Evolutionary conservation across 2,113 vertebrate genomes (phyloP), one percentile per base, ranked within the genome.

Genomic region (Boulengeromyrus knoepffleri): DNA sequence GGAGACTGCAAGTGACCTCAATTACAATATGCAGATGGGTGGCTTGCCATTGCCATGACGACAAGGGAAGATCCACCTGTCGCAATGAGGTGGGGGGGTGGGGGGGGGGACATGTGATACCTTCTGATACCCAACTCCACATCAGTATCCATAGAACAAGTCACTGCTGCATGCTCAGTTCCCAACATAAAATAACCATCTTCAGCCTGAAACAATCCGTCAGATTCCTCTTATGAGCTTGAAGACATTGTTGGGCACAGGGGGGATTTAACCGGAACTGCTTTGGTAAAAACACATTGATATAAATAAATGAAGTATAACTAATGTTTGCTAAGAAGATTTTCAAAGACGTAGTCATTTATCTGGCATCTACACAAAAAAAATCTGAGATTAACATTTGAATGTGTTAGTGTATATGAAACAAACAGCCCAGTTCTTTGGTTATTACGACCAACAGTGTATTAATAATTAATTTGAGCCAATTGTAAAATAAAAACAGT

Each of bases 11-110:
- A 83, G 85, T 91, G 91, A 92, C 93, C 93, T 92, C 92, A 92
- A 93, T 93, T 92, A 92, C 89, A 91, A 89, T 91, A 92, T 93
- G 93, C 90, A 92, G 93, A 93, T 91, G 88, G 86, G 46, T 53
- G 83, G 90, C 87, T 47, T 47, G 15, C 83, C 83, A 46, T 47
- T 46, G 45, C 45, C 83, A 47, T 46, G 83, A 47, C 83, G 45
- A 47, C 45, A 47, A 47, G 9, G 19, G 83, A 85, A n/a, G 42
- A 85, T 45, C 21, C 80, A 85, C 80, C 80, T 85, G 42, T 47
- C 45, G 42, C 80, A 85, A 21, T 85, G 47, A 85, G 21, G 21
- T 24, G 36, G 19, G 80, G 42, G 42, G 1, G n/a, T 6, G 80
- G 80, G 39, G 74, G 36, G 31, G 31, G 74, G 9, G 4, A 8